These are phyloP conservation scores for Epinephelus malabaricus DNA, from an alignment of 2,797 vertebrate species.

Conservation along the genomic window DNA sequence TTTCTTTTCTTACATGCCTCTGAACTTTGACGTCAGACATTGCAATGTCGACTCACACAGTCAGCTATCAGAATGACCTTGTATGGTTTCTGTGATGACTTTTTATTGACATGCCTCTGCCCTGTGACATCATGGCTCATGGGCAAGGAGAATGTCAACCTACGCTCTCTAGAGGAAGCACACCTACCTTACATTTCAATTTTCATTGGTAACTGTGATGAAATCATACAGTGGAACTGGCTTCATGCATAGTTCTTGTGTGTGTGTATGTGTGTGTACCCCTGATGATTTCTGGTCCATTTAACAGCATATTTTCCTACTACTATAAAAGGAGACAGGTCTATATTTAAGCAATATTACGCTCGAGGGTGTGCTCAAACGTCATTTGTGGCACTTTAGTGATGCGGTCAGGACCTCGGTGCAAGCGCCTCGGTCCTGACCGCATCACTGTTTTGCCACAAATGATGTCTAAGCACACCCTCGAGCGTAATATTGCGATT, in stretches of 20 bases:
- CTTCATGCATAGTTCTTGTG: neutral
- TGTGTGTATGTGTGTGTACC: neutral
- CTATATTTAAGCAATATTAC: too few species aligned
- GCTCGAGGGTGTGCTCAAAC: too few species aligned
- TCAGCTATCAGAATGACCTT: neutral
- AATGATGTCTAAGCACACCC: too few species aligned
- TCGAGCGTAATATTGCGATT: too few species aligned
- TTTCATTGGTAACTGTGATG: neutral
- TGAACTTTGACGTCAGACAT: constrained; percentile 1
- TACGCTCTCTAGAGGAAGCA: constrained; percentile 37
- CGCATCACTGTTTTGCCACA: too few species aligned
- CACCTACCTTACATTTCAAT: neutral
- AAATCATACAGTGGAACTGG: constrained; percentile 17
- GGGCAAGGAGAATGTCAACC: constrained; percentile 1
- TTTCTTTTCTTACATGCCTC: neutral
- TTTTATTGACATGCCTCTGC: neutral
- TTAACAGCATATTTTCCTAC: neutral
- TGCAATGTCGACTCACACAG: constrained; percentile 5
- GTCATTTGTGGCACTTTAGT: too few species aligned
- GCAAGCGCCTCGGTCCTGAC: too few species aligned
- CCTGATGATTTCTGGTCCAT: neutral
- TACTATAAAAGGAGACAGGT: neutral
- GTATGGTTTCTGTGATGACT: neutral
- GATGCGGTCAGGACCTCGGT: too few species aligned
- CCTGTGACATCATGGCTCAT: constrained; percentile 22